A percentile compares a stretch with the other conserved stretches of the same genome.
Conservation (phyloP, 2,113 vertebrate genomes). For the Corapipo altera region DNA sequence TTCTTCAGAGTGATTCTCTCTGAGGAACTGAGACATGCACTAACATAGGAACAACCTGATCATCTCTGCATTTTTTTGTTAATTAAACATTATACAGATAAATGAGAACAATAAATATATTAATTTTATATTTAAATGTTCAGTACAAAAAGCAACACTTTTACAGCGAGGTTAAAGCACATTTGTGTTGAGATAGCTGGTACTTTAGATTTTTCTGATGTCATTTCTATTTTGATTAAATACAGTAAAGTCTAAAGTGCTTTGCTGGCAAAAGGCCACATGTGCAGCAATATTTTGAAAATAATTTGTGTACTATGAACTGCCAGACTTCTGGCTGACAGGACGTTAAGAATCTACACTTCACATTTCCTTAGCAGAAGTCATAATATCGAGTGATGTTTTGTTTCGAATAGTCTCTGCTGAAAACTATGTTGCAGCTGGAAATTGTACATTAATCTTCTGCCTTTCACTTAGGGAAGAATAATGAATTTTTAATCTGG, state of each 20-base stretch:
- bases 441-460: background rate
- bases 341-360: background rate
- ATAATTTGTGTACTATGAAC: background rate
- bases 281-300: background rate
- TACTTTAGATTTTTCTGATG: background rate
- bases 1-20: background rate
- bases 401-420: background rate
- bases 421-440: background rate
- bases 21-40: background rate
- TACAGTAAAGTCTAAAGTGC: background rate
- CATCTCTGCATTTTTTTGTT: background rate
- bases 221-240: background rate
- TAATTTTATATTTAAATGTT: background rate
- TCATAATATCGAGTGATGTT: background rate
- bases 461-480: background rate
- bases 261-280: constrained; percentile 4
- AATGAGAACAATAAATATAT: background rate
- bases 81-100: background rate
- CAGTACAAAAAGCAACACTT: background rate
- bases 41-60: background rate
- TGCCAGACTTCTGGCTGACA: background rate
- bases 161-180: background rate
- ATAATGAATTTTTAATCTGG: background rate
- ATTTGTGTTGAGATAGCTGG: background rate
- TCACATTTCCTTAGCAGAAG: background rate